phyloP scores from a whole-genome alignment of 2,113 vertebrate genomes.

The Xiphophorus maculatus region DNA sequence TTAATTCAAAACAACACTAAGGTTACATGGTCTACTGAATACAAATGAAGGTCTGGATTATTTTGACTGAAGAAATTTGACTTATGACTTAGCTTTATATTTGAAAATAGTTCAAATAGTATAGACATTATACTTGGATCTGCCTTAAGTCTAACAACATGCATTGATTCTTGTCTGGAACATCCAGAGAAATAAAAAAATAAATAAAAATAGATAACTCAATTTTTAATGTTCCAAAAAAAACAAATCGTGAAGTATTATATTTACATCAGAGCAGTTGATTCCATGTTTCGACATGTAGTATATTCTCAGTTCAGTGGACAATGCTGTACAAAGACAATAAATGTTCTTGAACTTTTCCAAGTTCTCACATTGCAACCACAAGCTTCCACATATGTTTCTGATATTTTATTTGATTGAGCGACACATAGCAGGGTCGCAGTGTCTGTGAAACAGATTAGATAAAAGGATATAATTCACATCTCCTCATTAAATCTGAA shows the following conservation, averaged over 20 bases:
- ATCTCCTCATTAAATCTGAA: not conserved
- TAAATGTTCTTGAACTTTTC: too few relatives aligned
- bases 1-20: conserved; percentile 4
- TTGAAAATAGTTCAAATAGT: too few relatives aligned
- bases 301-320: not conserved
- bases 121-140: too few relatives aligned
- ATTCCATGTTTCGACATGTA: too few relatives aligned
- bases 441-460: not conserved
- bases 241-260: too few relatives aligned
- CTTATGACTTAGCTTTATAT: too few relatives aligned
- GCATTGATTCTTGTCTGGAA: not conserved
- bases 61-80: not conserved
- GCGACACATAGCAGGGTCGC: too few relatives aligned
- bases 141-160: not conserved
- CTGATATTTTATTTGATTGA: not conserved
- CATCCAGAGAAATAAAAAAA: not conserved
- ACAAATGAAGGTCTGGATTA: not conserved
- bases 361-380: not conserved
- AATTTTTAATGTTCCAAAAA: not conserved
- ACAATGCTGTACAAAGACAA: not conserved
- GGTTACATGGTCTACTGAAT: not conserved
- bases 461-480: not conserved
- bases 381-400: too few relatives aligned
- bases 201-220: too few relatives aligned
- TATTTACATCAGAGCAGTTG: too few relatives aligned